Conservation (phyloP, 2,888 invertebrate genomes). For the Geotrupes spiniger region DNA sequence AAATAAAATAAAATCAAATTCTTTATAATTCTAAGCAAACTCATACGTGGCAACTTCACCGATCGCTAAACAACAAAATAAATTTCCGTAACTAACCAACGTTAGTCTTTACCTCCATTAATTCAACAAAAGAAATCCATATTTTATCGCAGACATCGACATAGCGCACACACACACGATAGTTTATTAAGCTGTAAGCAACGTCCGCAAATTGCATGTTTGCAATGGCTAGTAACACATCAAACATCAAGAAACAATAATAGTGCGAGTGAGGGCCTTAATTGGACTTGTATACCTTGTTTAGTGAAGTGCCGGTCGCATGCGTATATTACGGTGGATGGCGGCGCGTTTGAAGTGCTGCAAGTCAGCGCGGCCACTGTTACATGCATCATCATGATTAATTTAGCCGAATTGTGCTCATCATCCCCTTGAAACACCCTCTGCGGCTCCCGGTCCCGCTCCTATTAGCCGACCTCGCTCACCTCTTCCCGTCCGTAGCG, state of each 20-base stretch:
- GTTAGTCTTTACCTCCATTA: too few species aligned
- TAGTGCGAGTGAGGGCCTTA: constrained; percentile 31
- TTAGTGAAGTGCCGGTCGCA: constrained; percentile 31
- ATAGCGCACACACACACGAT: too few species aligned
- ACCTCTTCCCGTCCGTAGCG: too few species aligned
- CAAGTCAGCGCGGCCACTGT: constrained; percentile 33
- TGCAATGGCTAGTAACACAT: constrained; percentile 22
- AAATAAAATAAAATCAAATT: too few species aligned
- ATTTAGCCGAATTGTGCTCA: constrained; percentile 32
- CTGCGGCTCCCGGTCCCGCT: constrained; percentile 1
- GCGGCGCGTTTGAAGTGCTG: constrained; percentile 35
- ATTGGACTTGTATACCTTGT: constrained; percentile 36
- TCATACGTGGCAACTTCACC: too few species aligned
- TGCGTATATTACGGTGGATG: constrained; percentile 23
- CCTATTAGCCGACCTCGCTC: neutral
- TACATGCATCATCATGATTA: constrained; percentile 44
- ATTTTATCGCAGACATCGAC: too few species aligned
- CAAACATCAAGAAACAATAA: constrained; percentile 30
- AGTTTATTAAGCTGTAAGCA: constrained; percentile 3
- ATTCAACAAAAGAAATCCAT: too few species aligned
- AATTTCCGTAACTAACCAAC: too few species aligned
- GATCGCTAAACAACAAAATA: too few species aligned
- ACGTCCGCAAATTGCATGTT: constrained; percentile 19
- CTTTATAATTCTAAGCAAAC: too few species aligned
- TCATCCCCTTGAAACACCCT: constrained; percentile 12